These are phyloP conservation scores for Hozukius guyotensis DNA, from an alignment of 2,797 vertebrate genomes.

Conservation along the genomic window DNA sequence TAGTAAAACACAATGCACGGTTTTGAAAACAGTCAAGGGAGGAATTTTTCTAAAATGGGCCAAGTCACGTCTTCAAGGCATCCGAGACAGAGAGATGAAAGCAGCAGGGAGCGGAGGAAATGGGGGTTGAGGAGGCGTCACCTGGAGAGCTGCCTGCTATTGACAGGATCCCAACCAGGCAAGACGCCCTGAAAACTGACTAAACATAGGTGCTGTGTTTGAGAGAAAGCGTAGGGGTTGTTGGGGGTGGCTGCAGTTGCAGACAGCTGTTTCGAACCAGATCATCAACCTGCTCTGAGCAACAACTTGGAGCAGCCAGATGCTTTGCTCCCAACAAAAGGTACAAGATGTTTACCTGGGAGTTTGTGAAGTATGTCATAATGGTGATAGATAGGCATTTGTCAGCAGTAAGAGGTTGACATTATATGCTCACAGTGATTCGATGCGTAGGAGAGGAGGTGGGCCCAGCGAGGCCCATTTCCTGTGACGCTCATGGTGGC, in stretches of 20 bases:
- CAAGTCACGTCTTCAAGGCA: slow-evolving; percentile 82
- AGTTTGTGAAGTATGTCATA: neutral
- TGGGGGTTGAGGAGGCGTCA: slow-evolving; percentile 78
- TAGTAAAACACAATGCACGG: slow-evolving; percentile 81
- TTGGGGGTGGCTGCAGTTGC: slow-evolving; percentile 54
- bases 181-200: slow-evolving; percentile 65
- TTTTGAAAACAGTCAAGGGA: slow-evolving; percentile 76
- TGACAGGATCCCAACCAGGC: slow-evolving; percentile 84
- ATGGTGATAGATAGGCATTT: slow-evolving; percentile 9
- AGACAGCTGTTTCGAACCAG: slow-evolving; percentile 62
- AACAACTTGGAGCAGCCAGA: slow-evolving; percentile 13
- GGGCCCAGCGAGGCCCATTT: slow-evolving; percentile 9
- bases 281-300: slow-evolving; percentile 36
- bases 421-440: slow-evolving; percentile 8
- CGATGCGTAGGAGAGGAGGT: neutral
- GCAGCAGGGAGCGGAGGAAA: slow-evolving; percentile 75
- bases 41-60: slow-evolving; percentile 82
- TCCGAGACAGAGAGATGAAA: slow-evolving; percentile 81
- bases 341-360: neutral
- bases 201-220: slow-evolving; percentile 38
- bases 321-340: slow-evolving; percentile 18
- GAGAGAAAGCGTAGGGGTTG: slow-evolving; percentile 13
- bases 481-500: slow-evolving; percentile 22
- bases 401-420: slow-evolving; percentile 9
- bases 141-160: slow-evolving; percentile 69